Evolutionary conservation across 2,888 invertebrate species (phyloP).

Genomic region (Empis livida): DNA sequence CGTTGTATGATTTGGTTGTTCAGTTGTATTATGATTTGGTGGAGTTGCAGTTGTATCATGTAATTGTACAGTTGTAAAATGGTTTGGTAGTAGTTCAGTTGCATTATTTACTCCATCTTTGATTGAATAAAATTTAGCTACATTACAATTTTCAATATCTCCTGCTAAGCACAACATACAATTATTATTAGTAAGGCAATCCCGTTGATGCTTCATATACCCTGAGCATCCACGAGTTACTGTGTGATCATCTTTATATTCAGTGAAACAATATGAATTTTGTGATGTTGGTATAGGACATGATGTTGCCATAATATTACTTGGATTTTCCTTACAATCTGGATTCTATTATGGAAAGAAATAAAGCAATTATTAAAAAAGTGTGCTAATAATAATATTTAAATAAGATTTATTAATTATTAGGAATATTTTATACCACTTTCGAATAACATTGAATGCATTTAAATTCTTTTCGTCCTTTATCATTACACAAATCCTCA

Average conservation of each 20-base stretch:
- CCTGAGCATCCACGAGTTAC: conserved; percentile 24
- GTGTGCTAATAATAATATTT: too few species aligned
- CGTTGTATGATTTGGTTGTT: too few species aligned
- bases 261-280: conserved; percentile 29
- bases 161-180: conserved; percentile 25
- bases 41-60: too few species aligned
- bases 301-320: conserved; percentile 14
- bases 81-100: too few species aligned
- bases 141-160: conserved; percentile 22
- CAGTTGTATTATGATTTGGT: too few species aligned
- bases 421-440: too few species aligned
- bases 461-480: conserved; percentile 21
- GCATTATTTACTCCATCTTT: too few species aligned
- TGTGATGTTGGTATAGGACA: conserved; percentile 22
- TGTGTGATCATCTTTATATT: conserved; percentile 3
- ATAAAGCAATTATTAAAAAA: too few species aligned
- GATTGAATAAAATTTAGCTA: not conserved
- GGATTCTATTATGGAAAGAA: too few species aligned
- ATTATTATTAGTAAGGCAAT: conserved; percentile 15
- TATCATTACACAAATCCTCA: conserved; percentile 24
- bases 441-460: conserved; percentile 25
- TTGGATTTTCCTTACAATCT: conserved; percentile 16
- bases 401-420: too few species aligned
- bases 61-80: too few species aligned
- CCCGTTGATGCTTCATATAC: conserved; percentile 20